Base-by-base conservation (phyloP, 2,113 vertebrate species). In the Heterotis niloticus region DNA sequence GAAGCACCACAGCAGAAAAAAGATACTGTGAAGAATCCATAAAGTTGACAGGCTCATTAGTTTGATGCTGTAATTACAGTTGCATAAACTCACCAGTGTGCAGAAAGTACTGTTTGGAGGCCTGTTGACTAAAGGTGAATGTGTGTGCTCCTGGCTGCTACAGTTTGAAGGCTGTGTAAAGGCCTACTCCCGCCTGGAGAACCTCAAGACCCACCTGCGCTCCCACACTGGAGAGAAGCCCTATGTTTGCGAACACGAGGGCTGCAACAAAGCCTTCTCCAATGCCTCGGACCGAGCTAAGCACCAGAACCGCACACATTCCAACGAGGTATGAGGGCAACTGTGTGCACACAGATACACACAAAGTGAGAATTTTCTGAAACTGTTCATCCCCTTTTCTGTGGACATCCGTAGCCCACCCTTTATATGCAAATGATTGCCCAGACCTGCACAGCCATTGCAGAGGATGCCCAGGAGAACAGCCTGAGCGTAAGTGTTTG, bases 181-280 rank as follows among this genome's bases (percentile, higher is more conserved):
- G 87, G 97, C 97, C 79, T 99, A 99, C 91, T 99, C 97, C 17
- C 95, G 97, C 78, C 92, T 99, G 89, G 97, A 99, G 93, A 99
- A 99, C 88, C 96, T 99, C 85, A 99, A 98, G 91, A 98, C 97
- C 0, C 97, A 99, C 82, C 93, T 99, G 90, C 95, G 97, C 88
- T 99, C 97, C 17, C 97, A 99, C 93, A 99, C 97, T 64, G 97
- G 97, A 74, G 97, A 99, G 92, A 99, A 99, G 83, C 97, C 97
- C 0, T 99, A 99, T 16, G 95, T 98, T 83, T 99, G 97, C 7
- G 97, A 99, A 85, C 97, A 99, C 0, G 96, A 99, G 80, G 96
- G 96, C 68, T 99, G 98, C 89, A 97, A 96, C 92, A 99, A 99
- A 83, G 97, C 98, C 28, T 99, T 98, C 90, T 99, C 97, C 54